These are phyloP conservation scores for Hecatera dysodea DNA, from an alignment of 2,888 invertebrate species.

Conservation along the genomic window DNA sequence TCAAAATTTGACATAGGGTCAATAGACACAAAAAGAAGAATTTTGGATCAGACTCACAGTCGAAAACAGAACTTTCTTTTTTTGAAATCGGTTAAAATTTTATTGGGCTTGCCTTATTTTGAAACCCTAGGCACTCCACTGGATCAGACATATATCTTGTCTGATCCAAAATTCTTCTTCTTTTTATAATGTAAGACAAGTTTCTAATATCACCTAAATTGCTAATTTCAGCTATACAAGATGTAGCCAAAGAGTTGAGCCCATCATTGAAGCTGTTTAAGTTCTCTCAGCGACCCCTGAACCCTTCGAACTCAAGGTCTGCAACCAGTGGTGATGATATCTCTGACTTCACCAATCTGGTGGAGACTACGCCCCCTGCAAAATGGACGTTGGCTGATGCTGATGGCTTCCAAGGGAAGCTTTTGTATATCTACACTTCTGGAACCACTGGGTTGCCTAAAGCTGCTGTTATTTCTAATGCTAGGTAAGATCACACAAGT, in stretches of 20 bases:
- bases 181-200: too few species aligned
- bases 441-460: constrained; percentile 99
- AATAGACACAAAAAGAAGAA: too few species aligned
- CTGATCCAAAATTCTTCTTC: too few species aligned
- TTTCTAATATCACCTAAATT: not conserved
- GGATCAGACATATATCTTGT: too few species aligned
- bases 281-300: constrained; percentile 81
- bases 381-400: constrained; percentile 91
- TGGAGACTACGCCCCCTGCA: constrained; percentile 90
- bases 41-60: too few species aligned
- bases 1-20: too few species aligned
- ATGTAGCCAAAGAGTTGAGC: constrained; percentile 92
- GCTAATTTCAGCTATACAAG: constrained; percentile 92
- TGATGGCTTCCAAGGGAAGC: constrained; percentile 93
- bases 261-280: constrained; percentile 93
- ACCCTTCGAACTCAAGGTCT: constrained; percentile 67
- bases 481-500: constrained; percentile 91
- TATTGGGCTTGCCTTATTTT: too few species aligned
- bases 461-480: constrained; percentile 98
- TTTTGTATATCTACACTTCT: constrained; percentile 99
- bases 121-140: too few species aligned
- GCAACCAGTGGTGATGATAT: constrained; percentile 82
- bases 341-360: constrained; percentile 91
- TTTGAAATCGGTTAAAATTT: too few species aligned
- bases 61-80: too few species aligned